Base-by-base conservation (phyloP, 2,113 vertebrate species). In the Pedionomus torquatus region DNA sequence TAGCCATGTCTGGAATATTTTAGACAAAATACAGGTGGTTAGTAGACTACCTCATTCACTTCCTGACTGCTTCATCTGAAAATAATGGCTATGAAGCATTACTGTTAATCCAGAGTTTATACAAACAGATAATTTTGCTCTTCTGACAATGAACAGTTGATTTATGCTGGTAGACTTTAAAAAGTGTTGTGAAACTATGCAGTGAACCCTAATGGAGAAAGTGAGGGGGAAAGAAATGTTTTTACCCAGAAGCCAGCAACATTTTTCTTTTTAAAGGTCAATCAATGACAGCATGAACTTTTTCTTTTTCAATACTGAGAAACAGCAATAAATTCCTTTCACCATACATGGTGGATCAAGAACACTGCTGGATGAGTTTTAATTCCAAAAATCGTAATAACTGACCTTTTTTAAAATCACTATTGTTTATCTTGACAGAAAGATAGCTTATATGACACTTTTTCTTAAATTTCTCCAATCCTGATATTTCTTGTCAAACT, bases 181-280 rank as follows among this genome's bases (percentile, higher is more conserved):
- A 57, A 95, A 89, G 9, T 80, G 41, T 74, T 78, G 57, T 87
- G 74, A 97, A 97, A 68, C 23, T 77, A 75, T 58, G 31, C 51
- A 79, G 26, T 80, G 26, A 89, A 65, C 55, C 30, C 35, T 86
- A 95, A 88, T 93, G 41, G 55, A 94, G 44, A 97, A 97, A 93
- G 78, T 74, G 74, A 69, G 25, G 76, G 37, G 26, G 17, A 76
- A 83, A 76, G 6, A 86, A 93, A 88, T 89, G 55, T 49, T 96
- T 98, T 97, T 98, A 97, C 74, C 72, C 61, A 90, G 96, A 97
- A 97, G 44, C 43, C 92, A 95, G 92, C 33, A 87, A 92, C 89
- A 95, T 97, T 98, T 98, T 98, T 98, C 96, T 98, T 98, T 96
- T 85, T 97, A 98, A 98, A 98, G 98, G 97, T 98, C 96, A 98